Evolutionary conservation across 1,140 invertebrate species (phyloP).

Genomic region (Ctenoplectra terminalis): DNA sequence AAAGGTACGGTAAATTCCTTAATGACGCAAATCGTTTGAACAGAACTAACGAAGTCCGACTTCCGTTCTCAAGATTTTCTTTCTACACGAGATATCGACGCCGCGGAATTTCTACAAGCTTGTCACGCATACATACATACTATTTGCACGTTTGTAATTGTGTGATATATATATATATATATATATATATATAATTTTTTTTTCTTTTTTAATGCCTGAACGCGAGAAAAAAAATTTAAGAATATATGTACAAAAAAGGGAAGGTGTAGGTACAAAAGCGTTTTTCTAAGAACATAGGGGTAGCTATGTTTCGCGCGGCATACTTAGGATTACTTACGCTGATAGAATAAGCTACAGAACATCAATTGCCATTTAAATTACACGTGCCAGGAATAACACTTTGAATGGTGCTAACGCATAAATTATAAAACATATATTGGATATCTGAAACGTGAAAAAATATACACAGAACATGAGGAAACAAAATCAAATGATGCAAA

Average conservation of each 20-base stretch:
- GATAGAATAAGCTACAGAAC: conserved; percentile 67
- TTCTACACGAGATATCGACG: conserved; percentile 21
- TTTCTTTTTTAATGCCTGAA: too few species aligned
- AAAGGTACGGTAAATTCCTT: conserved; percentile 70
- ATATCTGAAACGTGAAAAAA: conserved; percentile 76
- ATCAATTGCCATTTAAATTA: conserved; percentile 70
- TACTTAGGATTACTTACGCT: conserved; percentile 71
- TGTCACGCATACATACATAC: conserved; percentile 41
- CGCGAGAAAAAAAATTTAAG: neutral
- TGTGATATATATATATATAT: neutral
- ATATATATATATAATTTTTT: neutral
- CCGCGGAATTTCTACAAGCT: conserved; percentile 49
- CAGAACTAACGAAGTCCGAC: conserved; percentile 29
- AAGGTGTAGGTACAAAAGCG: conserved; percentile 2
- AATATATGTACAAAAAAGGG: conserved; percentile 40
- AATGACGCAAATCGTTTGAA: conserved; percentile 58
- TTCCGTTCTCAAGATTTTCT: conserved; percentile 39
- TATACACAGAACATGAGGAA: conserved; percentile 67
- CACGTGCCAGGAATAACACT: conserved; percentile 75
- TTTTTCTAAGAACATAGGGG: conserved; percentile 3
- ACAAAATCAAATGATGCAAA: conserved; percentile 51
- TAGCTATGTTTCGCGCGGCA: conserved; percentile 49
- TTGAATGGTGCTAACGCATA: conserved; percentile 71
- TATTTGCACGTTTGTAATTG: conserved; percentile 28
- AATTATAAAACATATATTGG: conserved; percentile 75